Conservation (phyloP, 2,113 vertebrate species). For the Holacanthus passer region DNA sequence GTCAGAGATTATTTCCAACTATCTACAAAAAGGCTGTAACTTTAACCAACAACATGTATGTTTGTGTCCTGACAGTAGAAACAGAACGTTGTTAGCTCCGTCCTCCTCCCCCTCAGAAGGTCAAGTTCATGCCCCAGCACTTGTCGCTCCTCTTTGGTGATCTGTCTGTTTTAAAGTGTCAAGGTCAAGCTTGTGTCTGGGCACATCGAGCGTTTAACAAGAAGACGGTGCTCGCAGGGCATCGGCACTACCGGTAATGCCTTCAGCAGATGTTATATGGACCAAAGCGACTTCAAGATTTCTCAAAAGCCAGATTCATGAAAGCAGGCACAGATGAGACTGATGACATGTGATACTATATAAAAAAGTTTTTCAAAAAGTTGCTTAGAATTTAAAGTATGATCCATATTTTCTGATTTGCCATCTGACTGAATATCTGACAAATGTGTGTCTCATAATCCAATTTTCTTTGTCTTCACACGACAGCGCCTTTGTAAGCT, state of each 20-base stretch:
- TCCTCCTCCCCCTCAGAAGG: conserved; percentile 1
- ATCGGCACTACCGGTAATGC: not conserved
- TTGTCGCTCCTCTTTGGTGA: conserved; percentile 31
- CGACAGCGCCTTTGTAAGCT: not conserved
- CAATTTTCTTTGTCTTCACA: not conserved
- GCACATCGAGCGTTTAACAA: conserved; percentile 36
- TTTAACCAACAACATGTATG: not conserved
- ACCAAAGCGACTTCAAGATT: not conserved
- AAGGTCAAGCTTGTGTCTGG: conserved; percentile 53
- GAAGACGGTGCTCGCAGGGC: conserved; percentile 11
- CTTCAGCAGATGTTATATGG: conserved; percentile 23
- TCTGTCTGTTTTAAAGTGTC: conserved; percentile 50
- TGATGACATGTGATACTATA: not conserved
- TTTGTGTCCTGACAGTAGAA: not conserved
- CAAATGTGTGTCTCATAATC: not conserved
- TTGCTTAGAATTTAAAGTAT: no score
- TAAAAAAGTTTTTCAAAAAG: not conserved
- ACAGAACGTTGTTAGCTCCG: conserved; percentile 10
- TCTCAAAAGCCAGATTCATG: not conserved
- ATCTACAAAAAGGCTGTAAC: not conserved
- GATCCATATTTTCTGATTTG: not conserved
- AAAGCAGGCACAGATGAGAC: not conserved
- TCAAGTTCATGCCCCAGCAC: conserved; percentile 53
- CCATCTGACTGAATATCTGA: not conserved
- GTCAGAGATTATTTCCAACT: not conserved